A percentile compares a stretch with the other conserved stretches of the same genome.
Conservation (phyloP, 2,888 invertebrate genomes). For the Caenorhabditis auriculariae region DNA sequence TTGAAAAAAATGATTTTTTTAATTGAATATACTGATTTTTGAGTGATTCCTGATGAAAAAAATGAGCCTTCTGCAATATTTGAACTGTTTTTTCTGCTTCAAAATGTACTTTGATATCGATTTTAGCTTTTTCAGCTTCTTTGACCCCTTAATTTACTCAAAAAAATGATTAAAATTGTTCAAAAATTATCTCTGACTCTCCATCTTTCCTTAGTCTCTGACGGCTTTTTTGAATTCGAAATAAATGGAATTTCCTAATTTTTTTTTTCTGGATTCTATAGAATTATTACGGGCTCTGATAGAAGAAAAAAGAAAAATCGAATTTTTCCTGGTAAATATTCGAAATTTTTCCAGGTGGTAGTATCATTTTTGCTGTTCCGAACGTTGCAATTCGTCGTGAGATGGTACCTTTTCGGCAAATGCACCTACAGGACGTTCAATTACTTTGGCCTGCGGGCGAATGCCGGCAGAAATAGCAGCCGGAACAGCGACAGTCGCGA, state of each 20-base stretch:
- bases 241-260: neutral
- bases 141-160: neutral
- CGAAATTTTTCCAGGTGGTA: constrained; percentile 34
- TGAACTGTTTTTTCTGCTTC: too few relatives aligned
- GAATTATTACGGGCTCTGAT: neutral
- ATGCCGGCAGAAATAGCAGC: neutral
- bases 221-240: too few relatives aligned
- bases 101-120: too few relatives aligned
- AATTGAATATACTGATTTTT: too few relatives aligned
- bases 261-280: neutral
- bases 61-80: too few relatives aligned
- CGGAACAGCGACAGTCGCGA: constrained; percentile 36
- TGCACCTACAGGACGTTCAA: constrained; percentile 59
- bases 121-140: neutral
- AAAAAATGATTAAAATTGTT: constrained; percentile 1
- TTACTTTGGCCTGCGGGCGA: constrained; percentile 54
- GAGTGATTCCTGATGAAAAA: too few relatives aligned
- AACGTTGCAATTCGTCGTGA: constrained; percentile 53
- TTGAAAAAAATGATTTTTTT: too few relatives aligned
- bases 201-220: too few relatives aligned
- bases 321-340: too few relatives aligned
- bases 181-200: too few relatives aligned
- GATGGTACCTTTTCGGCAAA: constrained; percentile 56
- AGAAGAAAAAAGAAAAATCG: neutral
- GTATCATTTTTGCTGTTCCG: constrained; percentile 55